Conservation (phyloP, 2,113 vertebrate species). For the Galeopterus variegatus region DNA sequence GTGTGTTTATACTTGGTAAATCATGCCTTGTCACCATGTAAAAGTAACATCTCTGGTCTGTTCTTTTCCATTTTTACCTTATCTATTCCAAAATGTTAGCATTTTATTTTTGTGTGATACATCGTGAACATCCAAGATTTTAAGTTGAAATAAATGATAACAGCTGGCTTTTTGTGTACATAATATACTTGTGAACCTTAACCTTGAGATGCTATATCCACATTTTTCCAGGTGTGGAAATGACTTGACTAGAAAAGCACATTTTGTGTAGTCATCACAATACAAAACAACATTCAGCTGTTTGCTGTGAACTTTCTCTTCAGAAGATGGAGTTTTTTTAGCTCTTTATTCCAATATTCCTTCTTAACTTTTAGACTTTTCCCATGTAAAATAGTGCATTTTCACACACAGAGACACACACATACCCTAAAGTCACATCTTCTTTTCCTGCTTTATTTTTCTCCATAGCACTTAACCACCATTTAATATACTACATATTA, state of each 20-base stretch:
- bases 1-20: conserved; percentile 34
- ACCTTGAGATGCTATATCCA: conserved; percentile 25
- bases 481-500: neutral
- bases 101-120: conserved; percentile 63
- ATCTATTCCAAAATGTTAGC: neutral
- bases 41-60: neutral
- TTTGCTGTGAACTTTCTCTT: neutral
- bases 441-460: neutral
- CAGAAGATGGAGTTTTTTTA: neutral
- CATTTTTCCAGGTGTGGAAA: conserved; percentile 47
- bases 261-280: neutral
- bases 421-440: neutral
- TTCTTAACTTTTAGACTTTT: neutral
- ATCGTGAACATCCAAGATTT: conserved; percentile 33
- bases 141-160: conserved; percentile 63
- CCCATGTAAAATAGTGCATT: neutral
- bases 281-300: neutral
- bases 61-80: conserved; percentile 27
- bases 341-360: neutral
- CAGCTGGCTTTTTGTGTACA: conserved; percentile 50
- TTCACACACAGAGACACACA: neutral
- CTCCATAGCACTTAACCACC: neutral
- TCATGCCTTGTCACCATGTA: neutral
- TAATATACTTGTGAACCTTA: conserved; percentile 53
- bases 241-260: conserved; percentile 35